Conservation (phyloP, 37 sponge, comb jelly and placozoan species). For the Ianthella basta region DNA sequence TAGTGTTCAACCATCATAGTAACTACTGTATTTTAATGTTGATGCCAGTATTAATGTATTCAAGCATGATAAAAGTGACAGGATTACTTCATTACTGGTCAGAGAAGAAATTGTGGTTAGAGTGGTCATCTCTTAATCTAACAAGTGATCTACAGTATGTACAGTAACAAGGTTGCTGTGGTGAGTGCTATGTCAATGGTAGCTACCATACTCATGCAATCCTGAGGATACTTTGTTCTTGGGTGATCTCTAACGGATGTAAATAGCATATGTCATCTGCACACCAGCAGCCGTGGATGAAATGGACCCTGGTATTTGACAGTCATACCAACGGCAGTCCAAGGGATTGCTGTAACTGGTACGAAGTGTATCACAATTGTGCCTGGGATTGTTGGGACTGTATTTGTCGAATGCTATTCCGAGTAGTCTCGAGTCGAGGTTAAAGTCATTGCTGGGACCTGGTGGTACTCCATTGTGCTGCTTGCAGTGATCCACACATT, state of each 20-base stretch:
- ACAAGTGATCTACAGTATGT: too few relatives aligned
- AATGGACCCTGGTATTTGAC: neutral
- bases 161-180: too few relatives aligned
- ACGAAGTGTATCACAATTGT: slow-evolving; percentile 33
- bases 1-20: too few relatives aligned
- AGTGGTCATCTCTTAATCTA: too few relatives aligned
- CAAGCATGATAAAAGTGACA: too few relatives aligned
- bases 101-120: too few relatives aligned
- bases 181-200: too few relatives aligned
- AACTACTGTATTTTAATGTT: too few relatives aligned
- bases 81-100: too few relatives aligned
- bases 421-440: neutral
- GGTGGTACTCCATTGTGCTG: neutral
- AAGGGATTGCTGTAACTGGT: neutral
- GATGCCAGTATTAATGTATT: too few relatives aligned
- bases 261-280: slow-evolving; percentile 28
- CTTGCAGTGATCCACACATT: slow-evolving; percentile 27
- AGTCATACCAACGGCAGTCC: slow-evolving; percentile 28
- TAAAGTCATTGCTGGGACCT: slow-evolving; percentile 14
- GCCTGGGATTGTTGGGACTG: neutral
- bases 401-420: slow-evolving; percentile 35
- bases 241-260: neutral
- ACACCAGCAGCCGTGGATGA: neutral
- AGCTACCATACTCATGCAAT: too few relatives aligned
- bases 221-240: too few relatives aligned